These are phyloP conservation scores for Myocastor coypus DNA, from an alignment of 2,113 vertebrate genomes.

Conservation along the genomic window DNA sequence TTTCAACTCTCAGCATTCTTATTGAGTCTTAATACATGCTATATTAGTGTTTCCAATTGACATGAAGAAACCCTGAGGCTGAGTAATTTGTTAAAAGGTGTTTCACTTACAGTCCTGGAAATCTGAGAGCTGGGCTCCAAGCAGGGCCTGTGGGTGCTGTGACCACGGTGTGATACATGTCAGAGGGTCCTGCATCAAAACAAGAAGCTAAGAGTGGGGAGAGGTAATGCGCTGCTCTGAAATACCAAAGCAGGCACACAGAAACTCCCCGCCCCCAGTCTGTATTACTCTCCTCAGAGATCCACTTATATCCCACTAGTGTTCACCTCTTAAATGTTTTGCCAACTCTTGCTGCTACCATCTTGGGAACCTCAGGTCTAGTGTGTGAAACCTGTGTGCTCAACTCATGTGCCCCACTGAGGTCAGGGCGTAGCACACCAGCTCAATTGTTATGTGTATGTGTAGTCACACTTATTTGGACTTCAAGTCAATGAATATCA, in stretches of 20 bases:
- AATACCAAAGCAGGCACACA: neutral
- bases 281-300: neutral
- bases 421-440: neutral
- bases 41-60: neutral
- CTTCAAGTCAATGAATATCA: constrained; percentile 18
- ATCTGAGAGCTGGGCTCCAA: neutral
- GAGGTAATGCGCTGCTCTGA: neutral
- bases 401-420: neutral
- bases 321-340: neutral
- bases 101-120: neutral
- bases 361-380: neutral
- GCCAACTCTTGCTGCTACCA: neutral
- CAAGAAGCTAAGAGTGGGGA: neutral
- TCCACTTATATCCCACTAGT: neutral
- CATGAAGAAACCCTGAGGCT: neutral
- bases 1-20: neutral
- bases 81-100: neutral
- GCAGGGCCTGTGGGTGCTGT: neutral
- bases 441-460: neutral
- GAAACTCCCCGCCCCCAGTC: neutral
- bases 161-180: no score
- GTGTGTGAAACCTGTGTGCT: neutral
- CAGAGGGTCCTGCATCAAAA: neutral
- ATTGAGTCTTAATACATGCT: neutral
- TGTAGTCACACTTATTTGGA: constrained; percentile 18